Base-by-base conservation (phyloP, 2,113 vertebrate species). In the Pampusana beccarii region DNA sequence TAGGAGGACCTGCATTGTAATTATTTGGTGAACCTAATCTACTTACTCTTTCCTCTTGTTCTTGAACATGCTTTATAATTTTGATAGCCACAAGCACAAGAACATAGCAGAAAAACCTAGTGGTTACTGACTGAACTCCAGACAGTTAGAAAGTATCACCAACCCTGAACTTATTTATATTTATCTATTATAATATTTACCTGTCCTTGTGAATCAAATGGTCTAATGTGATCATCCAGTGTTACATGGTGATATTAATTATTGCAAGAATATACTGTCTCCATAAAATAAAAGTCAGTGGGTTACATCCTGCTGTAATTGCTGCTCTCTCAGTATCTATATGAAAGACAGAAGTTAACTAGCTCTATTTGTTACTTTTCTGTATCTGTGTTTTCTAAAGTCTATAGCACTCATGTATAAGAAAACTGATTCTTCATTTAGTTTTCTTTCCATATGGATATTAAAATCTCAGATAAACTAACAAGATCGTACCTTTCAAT, bases 1-100 rank as follows among this genome's bases (percentile, higher is more conserved):
- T 90, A 97, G 95, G 71, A 97, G 31, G 36, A 18, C 60, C 48
- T 91, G 33, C 61, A 95, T 90, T 74, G 33, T 91, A 97, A 97
- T 95, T 96, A 87, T 96, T 96, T 95, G 60, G 88, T 86, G 88
- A 87, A 73, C 58, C 62, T 94, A n/a, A 25, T 93, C 48, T 86
- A 71, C 14, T 6, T 38, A 64, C 94, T 96, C 90, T 95, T 97
- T 92, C 71, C 75, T 60, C 56, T 70, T 82, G 61, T 71, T 90
- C 61, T 95, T 87, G 71, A 95, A 73, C 36, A 90, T 61, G 15
- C 13, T 86, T 85, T 96, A 69, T 92, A 92, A 83, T 93, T 95
- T 87, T 88, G 79, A 91, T 56, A 96, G 74, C 50, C 53, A 53
- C 29, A 50, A 84, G 51, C 73, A 86, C 48, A 95, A 95, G 64